Conservation (phyloP, 2,888 invertebrate genomes). For the Drosophila leonis region DNA sequence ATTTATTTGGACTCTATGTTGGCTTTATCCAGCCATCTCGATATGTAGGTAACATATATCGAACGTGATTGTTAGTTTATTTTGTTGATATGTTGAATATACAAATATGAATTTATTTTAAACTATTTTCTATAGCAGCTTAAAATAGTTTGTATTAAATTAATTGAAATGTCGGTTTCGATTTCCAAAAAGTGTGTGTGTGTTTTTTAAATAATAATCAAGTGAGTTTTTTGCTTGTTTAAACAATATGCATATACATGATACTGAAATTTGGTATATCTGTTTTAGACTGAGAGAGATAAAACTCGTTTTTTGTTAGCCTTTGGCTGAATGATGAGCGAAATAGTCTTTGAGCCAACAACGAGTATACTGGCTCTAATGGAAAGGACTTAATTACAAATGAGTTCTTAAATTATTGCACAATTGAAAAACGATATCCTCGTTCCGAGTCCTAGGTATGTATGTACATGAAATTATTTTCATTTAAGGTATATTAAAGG, state of each 20-base stretch:
- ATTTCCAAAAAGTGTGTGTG: neutral
- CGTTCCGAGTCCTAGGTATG: too few species aligned
- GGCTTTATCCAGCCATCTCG: constrained; percentile 21
- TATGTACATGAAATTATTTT: too few species aligned
- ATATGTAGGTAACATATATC: neutral
- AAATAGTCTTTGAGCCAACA: too few species aligned
- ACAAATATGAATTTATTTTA: neutral
- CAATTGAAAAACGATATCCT: too few species aligned
- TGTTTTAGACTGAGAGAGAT: too few species aligned
- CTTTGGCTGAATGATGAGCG: neutral
- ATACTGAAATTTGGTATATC: neutral
- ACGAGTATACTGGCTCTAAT: too few species aligned
- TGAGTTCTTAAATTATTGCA: too few species aligned
- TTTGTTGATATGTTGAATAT: neutral
- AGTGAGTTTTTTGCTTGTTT: neutral
- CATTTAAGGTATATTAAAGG: too few species aligned
- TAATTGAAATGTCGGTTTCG: neutral
- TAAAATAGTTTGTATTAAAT: neutral
- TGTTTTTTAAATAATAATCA: neutral
- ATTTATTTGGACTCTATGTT: constrained; percentile 35
- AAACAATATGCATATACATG: neutral
- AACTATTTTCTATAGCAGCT: neutral
- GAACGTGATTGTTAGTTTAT: neutral
- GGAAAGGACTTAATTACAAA: too few species aligned
- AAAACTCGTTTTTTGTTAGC: neutral